A percentile compares a stretch with the other conserved stretches of the same genome.
phyloP scores from a whole-genome alignment of 2,888 invertebrate genomes.

The Spodoptera exigua region DNA sequence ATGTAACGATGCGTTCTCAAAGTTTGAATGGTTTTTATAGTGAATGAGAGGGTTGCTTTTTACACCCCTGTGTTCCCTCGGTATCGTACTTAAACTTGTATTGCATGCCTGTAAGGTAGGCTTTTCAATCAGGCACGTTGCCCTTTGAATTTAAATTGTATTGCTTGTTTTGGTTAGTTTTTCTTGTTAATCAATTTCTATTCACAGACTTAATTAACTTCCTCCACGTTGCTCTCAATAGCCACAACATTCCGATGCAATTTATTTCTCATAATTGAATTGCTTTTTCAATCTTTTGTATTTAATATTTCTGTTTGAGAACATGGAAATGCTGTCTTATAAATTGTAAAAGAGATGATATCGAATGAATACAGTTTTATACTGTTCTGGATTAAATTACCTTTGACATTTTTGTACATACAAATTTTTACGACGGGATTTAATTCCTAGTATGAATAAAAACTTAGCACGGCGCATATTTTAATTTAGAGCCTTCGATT shows the following conservation, averaged over 20 bases:
- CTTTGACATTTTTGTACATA: too few relatives aligned
- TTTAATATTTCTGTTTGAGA: slow-evolving; percentile 4
- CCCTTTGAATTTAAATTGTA: slow-evolving; percentile 60
- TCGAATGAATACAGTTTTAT: not conserved
- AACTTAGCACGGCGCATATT: too few relatives aligned
- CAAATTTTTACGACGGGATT: too few relatives aligned
- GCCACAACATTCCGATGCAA: slow-evolving; percentile 42
- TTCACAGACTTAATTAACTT: slow-evolving; percentile 67
- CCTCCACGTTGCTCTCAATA: slow-evolving; percentile 15
- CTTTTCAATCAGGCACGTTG: slow-evolving; percentile 79
- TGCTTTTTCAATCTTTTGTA: slow-evolving; percentile 14
- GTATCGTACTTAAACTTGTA: slow-evolving; percentile 74
- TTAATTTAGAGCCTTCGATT: too few relatives aligned
- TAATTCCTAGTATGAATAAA: too few relatives aligned
- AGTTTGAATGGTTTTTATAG: slow-evolving; percentile 15
- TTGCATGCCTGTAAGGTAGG: slow-evolving; percentile 81
- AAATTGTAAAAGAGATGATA: not conserved
- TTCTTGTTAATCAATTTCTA: slow-evolving; percentile 56
- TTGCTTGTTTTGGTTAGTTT: slow-evolving; percentile 54
- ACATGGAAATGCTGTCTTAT: not conserved
- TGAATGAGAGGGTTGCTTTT: slow-evolving; percentile 56
- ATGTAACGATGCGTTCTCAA: slow-evolving; percentile 2
- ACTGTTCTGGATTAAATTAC: not conserved
- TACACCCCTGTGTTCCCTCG: slow-evolving; percentile 62
- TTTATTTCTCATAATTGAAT: slow-evolving; percentile 40